Evolutionary conservation across 2,113 vertebrate genomes (phyloP).

Genomic region (Brachyhypopomus gauderio): DNA sequence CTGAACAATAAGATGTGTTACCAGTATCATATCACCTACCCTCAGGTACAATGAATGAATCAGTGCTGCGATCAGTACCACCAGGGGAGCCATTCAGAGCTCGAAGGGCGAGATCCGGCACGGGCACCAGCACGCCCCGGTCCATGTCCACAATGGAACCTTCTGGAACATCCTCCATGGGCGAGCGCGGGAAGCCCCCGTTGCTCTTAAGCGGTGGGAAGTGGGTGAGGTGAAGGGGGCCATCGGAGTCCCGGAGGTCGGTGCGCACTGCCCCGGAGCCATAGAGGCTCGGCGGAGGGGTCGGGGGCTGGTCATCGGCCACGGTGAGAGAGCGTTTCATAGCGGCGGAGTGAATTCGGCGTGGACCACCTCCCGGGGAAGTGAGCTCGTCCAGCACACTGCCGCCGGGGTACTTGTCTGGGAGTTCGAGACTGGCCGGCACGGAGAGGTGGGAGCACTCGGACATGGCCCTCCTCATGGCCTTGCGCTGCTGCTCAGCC

Average conservation of each 20-base stretch:
- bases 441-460: slow-evolving; percentile 92
- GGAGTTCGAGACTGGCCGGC: slow-evolving; percentile 83
- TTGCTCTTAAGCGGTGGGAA: slow-evolving; percentile 63
- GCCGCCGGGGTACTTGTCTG: slow-evolving; percentile 85
- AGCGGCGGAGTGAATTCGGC: slow-evolving; percentile 67
- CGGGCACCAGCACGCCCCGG: slow-evolving; percentile 64
- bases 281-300: slow-evolving; percentile 61
- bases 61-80: slow-evolving; percentile 37
- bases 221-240: slow-evolving; percentile 56
- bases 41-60: slow-evolving; percentile 60
- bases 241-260: slow-evolving; percentile 65
- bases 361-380: slow-evolving; percentile 65
- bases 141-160: slow-evolving; percentile 63
- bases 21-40: slow-evolving; percentile 68
- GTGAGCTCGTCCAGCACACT: slow-evolving; percentile 64
- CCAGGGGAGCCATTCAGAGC: slow-evolving; percentile 27
- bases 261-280: slow-evolving; percentile 62
- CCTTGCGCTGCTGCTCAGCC: slow-evolving; percentile 84
- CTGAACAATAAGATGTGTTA: neutral
- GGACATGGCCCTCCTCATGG: slow-evolving; percentile 89
- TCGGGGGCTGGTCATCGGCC: slow-evolving; percentile 79
- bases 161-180: slow-evolving; percentile 75
- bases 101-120: slow-evolving; percentile 60
- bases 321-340: slow-evolving; percentile 87
- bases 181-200: slow-evolving; percentile 56